phyloP scores from a whole-genome alignment of 1,140 invertebrate genomes.

The Megalopta genalis region DNA sequence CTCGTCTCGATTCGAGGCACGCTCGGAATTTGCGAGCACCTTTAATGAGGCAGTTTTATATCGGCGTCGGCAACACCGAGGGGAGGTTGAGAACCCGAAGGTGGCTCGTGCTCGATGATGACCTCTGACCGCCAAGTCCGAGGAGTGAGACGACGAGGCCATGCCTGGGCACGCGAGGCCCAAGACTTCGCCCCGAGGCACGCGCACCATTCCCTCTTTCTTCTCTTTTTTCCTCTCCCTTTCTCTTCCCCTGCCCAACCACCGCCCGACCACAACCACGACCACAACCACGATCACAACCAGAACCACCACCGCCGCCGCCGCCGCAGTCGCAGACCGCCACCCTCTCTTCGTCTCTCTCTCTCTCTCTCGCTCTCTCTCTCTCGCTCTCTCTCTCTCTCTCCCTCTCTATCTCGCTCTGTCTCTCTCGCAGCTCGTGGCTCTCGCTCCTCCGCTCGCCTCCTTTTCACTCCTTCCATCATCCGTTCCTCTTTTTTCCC shows the following conservation, averaged over 20 bases:
- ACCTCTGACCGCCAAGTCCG: slow-evolving; percentile 77
- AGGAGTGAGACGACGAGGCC: slow-evolving; percentile 69
- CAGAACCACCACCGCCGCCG: too few relatives aligned
- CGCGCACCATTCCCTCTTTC: slow-evolving; percentile 68
- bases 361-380: neutral
- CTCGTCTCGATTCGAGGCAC: slow-evolving; percentile 43
- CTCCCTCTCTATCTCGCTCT: neutral
- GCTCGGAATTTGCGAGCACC: slow-evolving; percentile 38
- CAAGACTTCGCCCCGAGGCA: slow-evolving; percentile 73
- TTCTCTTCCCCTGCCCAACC: too few relatives aligned
- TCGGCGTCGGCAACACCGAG: slow-evolving; percentile 45
- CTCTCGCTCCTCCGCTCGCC: neutral
- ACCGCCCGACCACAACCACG: too few relatives aligned
- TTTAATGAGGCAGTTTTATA: slow-evolving; percentile 60
- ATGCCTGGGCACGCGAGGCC: slow-evolving; percentile 76
- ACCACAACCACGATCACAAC: too few relatives aligned
- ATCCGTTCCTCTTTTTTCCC: slow-evolving; percentile 38
- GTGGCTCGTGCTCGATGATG: slow-evolving; percentile 78
- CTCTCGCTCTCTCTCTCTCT: neutral
- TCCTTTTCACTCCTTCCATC: slow-evolving; percentile 11
- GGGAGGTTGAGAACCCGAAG: slow-evolving; percentile 69
- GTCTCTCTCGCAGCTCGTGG: neutral
- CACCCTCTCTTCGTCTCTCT: neutral
- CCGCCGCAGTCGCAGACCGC: neutral
- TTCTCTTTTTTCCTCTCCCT: slow-evolving; percentile 1